Conservation (phyloP, 1,140 invertebrate genomes). For the Myzus persicae region DNA sequence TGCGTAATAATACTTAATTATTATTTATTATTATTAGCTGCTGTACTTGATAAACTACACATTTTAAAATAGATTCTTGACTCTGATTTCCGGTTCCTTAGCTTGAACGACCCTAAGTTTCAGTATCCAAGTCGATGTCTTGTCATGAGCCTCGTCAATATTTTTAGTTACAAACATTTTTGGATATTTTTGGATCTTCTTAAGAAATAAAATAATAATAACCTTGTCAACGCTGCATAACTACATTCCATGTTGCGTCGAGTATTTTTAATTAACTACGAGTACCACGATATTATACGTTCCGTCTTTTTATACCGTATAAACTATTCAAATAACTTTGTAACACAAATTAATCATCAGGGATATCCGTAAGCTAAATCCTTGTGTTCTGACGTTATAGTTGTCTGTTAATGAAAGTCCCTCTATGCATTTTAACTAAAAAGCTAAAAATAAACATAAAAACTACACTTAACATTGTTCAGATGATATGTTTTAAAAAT, state of each 20-base stretch:
- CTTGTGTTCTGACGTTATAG: not conserved
- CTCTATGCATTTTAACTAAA: not conserved
- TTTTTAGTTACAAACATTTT: not conserved
- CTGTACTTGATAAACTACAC: not conserved
- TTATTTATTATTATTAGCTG: not conserved
- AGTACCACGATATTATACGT: not conserved
- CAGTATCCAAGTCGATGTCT: not conserved
- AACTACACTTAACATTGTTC: not conserved
- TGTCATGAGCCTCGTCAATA: not conserved
- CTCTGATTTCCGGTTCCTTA: not conserved
- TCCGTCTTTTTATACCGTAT: not conserved
- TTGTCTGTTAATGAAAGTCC: not conserved
- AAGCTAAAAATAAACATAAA: conserved; percentile 1
- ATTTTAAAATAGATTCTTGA: not conserved
- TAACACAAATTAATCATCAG: not conserved
- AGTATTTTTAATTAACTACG: conserved; percentile 25
- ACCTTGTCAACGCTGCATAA: not conserved
- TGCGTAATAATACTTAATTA: not conserved
- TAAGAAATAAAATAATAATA: conserved; percentile 29
- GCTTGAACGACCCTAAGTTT: not conserved
- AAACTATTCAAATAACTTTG: not conserved
- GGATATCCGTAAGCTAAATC: not conserved
- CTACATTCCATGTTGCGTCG: not conserved
- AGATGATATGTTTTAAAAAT: not conserved
- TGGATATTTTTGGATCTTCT: conserved; percentile 32